Base-by-base conservation (phyloP, 2,797 vertebrate genomes). In the Oreochromis mossambicus region DNA sequence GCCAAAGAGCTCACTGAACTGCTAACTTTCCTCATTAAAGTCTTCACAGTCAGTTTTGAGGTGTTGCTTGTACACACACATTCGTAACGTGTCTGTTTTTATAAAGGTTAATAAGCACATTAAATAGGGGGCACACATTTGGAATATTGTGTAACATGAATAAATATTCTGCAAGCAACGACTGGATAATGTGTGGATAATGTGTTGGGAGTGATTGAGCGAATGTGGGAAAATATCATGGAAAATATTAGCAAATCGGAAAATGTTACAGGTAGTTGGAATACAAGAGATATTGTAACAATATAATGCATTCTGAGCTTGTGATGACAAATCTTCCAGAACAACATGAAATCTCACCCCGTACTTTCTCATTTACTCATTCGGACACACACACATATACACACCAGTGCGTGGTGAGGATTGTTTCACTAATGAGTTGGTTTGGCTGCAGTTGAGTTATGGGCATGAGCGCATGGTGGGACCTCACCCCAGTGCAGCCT, bases 261-360 rank as follows among this genome's bases (percentile, higher is more conserved):
- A 97, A 96, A 96, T 96, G 92, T 97, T 96, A 96, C 96, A 96
- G 96, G 96, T 96, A 96, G 94, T 96, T 97, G 96, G 96, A 96
- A 93, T 94, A 93, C 82, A 85, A 94, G 85, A 94, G 95, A 96
- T 95, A 96, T 95, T 95, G 92, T 95, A 96, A 96, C 94, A 95
- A 95, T 96, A 95, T 95, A 96, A 96, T 95, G 93, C 89, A 86
- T 94, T 96, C 91, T 95, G 94, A 93, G 90, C 92, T 93, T 83
- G 88, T 93, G 94, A 96, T 95, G 95, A 96, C 95, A 95, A 94
- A 95, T 94, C 94, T 78, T 93, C 92, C 94, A 96, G 94, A 94
- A 96, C 94, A 96, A 95, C 91, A 94, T 92, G 91, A 95, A 94
- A 95, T 93, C 93, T 92, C 91, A 90, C 91, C 87, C 88, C 21